Evolutionary conservation across 2,888 invertebrate genomes (phyloP), one percentile per base, ranked within the genome.

Genomic region (Idaea straminata): DNA sequence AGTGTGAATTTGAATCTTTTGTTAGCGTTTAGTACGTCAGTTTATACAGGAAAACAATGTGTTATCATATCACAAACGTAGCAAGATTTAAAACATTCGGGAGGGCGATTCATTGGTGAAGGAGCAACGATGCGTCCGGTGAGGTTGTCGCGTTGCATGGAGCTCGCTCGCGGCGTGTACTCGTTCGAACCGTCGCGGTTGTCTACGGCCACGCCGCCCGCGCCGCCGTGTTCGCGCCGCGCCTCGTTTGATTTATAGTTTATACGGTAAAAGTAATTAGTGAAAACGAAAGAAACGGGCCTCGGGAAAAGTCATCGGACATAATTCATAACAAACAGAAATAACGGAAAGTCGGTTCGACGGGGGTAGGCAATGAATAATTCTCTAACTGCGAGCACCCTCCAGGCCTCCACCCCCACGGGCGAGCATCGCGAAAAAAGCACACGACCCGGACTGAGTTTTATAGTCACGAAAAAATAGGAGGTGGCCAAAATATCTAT

Each of bases 1-100:
- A 89, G 92, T 92, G 92, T 90, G 90, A 92, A 92, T 92, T 92
- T 91, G 88, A 92, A 90, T 92, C 89, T 92, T 92, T 92, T 91
- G 91, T 92, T 89, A 89, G 84, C 87, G 86, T 89, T 91, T 87
- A 88, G 83, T 85, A 84, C 82, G 84, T 86, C 84, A 83, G 85
- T 80, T 83, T 81, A 81, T 80, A 84, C 79, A 79, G 82, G 79
- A 83, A 84, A 83, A 87, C 84, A 84, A 83, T 83, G 83, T 83
- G 83, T 81, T 84, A 86, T 84, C 77, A 80, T 84, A 86, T 84
- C 77, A 80, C 74, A 74, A 78, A 76, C 75, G 76, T 75, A 77
- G 75, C 77, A 75, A 75, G 73, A 69, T 74, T 71, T 59, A 13
- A 71, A 61, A 64, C 61, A 59, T 58, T 38, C 64, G 61, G 47